A percentile compares a stretch with the other conserved stretches of the same genome.
These are phyloP conservation scores for Mamestra configurata DNA, from an alignment of 1,140 invertebrate genomes.

Conservation along the genomic window DNA sequence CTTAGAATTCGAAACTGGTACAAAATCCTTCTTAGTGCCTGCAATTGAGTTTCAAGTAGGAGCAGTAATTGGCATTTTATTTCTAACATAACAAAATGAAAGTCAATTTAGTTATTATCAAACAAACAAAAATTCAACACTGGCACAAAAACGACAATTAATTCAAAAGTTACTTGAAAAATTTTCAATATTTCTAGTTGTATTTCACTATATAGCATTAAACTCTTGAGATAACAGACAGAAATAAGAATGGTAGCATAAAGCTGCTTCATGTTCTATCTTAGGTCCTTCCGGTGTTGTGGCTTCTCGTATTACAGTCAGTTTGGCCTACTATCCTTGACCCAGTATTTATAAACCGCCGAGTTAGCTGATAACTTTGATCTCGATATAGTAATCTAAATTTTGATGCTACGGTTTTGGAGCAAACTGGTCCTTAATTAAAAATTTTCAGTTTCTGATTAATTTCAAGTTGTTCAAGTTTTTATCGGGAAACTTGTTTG, in stretches of 20 bases:
- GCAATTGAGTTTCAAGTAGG: too few relatives aligned
- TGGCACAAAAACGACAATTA: too few relatives aligned
- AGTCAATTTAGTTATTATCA: too few relatives aligned
- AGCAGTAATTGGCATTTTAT: too few relatives aligned
- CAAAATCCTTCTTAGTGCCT: too few relatives aligned
- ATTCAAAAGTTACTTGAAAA: too few relatives aligned
- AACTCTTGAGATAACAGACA: neutral
- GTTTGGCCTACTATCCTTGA: constrained; percentile 36
- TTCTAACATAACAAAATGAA: too few relatives aligned
- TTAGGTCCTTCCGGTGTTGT: too few relatives aligned
- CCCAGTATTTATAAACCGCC: neutral
- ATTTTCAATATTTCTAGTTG: too few relatives aligned
- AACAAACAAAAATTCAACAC: too few relatives aligned
- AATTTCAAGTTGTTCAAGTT: neutral
- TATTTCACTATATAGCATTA: too few relatives aligned
- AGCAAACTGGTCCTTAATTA: neutral
- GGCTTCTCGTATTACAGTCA: neutral
- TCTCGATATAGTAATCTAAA: constrained; percentile 6
- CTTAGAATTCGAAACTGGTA: too few relatives aligned
- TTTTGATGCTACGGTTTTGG: neutral
- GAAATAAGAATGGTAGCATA: neutral
- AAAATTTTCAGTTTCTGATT: neutral
- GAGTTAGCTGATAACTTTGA: constrained; percentile 39
- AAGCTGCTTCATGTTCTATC: neutral
- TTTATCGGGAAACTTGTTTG: neutral